Conservation (phyloP, 2,797 vertebrate species). For the Chromis chromis region DNA sequence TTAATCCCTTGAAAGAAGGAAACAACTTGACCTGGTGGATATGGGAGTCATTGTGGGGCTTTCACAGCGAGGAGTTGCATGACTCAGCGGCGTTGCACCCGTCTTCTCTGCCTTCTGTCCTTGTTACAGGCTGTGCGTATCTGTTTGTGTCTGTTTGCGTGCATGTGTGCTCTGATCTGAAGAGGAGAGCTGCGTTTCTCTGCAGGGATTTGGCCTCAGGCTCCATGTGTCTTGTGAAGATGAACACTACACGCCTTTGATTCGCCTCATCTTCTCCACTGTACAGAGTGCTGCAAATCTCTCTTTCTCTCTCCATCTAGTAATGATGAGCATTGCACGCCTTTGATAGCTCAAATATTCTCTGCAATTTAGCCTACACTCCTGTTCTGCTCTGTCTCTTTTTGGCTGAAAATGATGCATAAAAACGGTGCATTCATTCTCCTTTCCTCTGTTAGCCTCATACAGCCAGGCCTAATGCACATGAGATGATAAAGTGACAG, state of each 20-base stretch:
- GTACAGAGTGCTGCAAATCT: slow-evolving; percentile 26
- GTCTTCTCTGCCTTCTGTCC: slow-evolving; percentile 54
- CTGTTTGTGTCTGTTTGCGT: slow-evolving; percentile 28
- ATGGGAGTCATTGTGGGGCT: slow-evolving; percentile 14
- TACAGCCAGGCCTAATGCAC: neutral
- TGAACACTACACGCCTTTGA: slow-evolving; percentile 63
- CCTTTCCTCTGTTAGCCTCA: neutral
- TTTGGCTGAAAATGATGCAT: slow-evolving; percentile 8
- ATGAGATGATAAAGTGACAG: neutral
- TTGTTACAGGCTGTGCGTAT: slow-evolving; percentile 22
- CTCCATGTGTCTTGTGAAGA: slow-evolving; percentile 61
- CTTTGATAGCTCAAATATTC: slow-evolving; percentile 34
- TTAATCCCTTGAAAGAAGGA: slow-evolving; percentile 24
- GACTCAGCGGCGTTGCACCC: slow-evolving; percentile 45
- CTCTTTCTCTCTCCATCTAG: slow-evolving; percentile 12
- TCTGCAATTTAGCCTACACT: slow-evolving; percentile 23
- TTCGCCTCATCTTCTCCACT: slow-evolving; percentile 48
- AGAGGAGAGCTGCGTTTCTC: slow-evolving; percentile 58
- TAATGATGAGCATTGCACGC: slow-evolving; percentile 19
- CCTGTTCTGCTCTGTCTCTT: neutral
- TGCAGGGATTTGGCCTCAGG: slow-evolving; percentile 72
- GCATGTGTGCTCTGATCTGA: slow-evolving; percentile 44
- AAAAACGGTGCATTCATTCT: too few relatives aligned
- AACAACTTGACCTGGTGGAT: slow-evolving; percentile 49
- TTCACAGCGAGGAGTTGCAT: slow-evolving; percentile 33